Percentiles rank a stretch among this genome's conserved stretches.
These are phyloP conservation scores for Erpetoichthys calabaricus DNA, from an alignment of 2,797 vertebrate species.

Conservation along the genomic window DNA sequence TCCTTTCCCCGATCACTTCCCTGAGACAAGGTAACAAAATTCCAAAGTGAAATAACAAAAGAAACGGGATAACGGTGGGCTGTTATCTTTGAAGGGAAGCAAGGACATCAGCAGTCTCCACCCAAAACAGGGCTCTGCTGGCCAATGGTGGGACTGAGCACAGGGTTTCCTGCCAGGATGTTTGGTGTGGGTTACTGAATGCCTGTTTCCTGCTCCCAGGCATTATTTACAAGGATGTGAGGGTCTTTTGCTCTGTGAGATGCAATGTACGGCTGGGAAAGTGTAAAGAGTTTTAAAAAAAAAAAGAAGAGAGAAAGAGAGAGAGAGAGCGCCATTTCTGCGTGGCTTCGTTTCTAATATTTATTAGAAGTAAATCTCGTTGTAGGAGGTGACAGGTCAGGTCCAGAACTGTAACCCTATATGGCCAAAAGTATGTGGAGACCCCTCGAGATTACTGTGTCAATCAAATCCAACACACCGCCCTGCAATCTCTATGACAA, in stretches of 20 bases:
- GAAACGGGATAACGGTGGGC: slow-evolving; percentile 1
- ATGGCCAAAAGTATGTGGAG: no score
- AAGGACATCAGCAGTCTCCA: slow-evolving; percentile 19
- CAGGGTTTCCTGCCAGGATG: slow-evolving; percentile 68
- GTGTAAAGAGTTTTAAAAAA: background rate
- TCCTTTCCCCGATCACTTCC: background rate
- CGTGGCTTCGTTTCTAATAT: no score
- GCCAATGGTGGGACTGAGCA: slow-evolving; percentile 40
- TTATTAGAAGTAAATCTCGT: no score
- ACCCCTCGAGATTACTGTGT: no score
- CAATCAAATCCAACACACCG: no score
- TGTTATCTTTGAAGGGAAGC: slow-evolving; percentile 16
- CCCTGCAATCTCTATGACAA: no score
- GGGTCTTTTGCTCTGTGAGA: slow-evolving; percentile 45
- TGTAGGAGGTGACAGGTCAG: no score
- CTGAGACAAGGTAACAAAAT: slow-evolving; percentile 2
- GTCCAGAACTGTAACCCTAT: no score
- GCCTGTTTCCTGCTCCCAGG: slow-evolving; percentile 55
- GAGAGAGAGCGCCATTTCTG: no score
- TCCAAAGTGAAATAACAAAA: background rate
- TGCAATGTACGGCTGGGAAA: slow-evolving; percentile 14
- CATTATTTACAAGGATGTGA: slow-evolving; percentile 50
- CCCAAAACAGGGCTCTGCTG: slow-evolving; percentile 23
- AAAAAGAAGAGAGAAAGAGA: no score
- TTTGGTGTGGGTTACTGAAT: slow-evolving; percentile 55